Percentiles rank a stretch among this genome's conserved stretches.
Evolutionary conservation across 2,797 vertebrate species (phyloP).

Genomic region (Streptopelia turtur): DNA sequence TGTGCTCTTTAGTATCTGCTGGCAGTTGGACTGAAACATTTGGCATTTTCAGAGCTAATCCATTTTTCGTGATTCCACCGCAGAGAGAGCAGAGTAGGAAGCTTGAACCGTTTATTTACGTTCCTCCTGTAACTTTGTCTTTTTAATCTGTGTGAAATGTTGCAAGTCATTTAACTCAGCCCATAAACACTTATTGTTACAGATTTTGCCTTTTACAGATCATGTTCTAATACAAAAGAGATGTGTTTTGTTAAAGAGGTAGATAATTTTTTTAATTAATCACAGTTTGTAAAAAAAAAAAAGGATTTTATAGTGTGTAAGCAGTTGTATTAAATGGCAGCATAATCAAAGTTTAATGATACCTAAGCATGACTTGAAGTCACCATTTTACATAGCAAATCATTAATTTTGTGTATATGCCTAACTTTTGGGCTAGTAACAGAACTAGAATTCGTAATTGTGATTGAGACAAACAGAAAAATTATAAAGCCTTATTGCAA

Average conservation of each 20-base stretch:
- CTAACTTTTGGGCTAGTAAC: background rate
- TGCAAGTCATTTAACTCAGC: conserved; percentile 13
- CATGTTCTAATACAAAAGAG: background rate
- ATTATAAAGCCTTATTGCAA: background rate
- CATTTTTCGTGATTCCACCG: background rate
- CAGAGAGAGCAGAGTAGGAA: background rate
- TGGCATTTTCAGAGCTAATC: conserved; percentile 6
- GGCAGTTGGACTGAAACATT: background rate
- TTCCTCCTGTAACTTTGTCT: background rate
- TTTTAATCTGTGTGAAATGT: conserved; percentile 5
- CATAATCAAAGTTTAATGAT: background rate
- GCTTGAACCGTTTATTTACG: background rate
- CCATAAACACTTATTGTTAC: background rate
- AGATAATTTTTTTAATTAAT: background rate
- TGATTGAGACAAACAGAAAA: background rate
- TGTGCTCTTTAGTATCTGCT: background rate
- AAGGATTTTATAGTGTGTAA: background rate
- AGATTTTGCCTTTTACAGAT: background rate
- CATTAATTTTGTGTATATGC: background rate
- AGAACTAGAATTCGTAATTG: background rate
- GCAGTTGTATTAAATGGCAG: background rate
- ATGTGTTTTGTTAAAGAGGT: background rate
- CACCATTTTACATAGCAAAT: background rate
- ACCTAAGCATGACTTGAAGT: background rate
- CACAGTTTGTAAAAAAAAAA: background rate